These are phyloP conservation scores for Drosophila kokeensis DNA, from an alignment of 2,888 invertebrate genomes.

Conservation along the genomic window DNA sequence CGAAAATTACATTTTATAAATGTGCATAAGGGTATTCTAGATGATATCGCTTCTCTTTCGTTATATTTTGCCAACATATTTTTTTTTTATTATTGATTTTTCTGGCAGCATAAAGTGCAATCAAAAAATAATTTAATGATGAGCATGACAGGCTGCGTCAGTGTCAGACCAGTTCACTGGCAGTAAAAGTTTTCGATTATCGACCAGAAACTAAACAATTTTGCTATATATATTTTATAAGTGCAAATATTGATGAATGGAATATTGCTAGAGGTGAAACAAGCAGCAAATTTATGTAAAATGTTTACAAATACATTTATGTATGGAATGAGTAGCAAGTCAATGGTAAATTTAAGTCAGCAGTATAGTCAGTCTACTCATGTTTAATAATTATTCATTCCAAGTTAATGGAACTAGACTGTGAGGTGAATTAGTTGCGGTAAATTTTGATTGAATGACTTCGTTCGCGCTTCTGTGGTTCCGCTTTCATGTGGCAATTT, in stretches of 20 bases:
- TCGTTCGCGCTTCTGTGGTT: background rate
- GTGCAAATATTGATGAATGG: background rate
- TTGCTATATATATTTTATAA: background rate
- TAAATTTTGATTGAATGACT: background rate
- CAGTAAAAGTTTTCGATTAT: conserved; percentile 21
- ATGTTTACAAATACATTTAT: background rate
- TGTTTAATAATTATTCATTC: background rate
- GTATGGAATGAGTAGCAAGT: background rate
- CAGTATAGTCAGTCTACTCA: too few species aligned
- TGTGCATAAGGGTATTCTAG: background rate
- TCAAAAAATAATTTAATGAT: conserved; percentile 32
- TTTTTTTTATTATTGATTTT: conserved; percentile 43
- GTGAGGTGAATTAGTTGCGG: background rate
- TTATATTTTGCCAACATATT: background rate
- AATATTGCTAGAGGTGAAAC: background rate
- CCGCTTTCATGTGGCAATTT: background rate
- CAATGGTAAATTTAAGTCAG: background rate
- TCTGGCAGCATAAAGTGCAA: conserved; percentile 14
- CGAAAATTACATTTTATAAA: background rate
- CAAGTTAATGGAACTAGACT: background rate
- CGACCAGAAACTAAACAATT: conserved; percentile 9
- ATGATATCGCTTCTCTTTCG: background rate
- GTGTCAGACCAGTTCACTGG: conserved; percentile 12
- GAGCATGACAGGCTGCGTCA: conserved; percentile 28
- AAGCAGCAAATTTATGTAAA: background rate